Evolutionary conservation across 1,140 invertebrate species (phyloP).

Genomic region (Ceratina australensis): DNA sequence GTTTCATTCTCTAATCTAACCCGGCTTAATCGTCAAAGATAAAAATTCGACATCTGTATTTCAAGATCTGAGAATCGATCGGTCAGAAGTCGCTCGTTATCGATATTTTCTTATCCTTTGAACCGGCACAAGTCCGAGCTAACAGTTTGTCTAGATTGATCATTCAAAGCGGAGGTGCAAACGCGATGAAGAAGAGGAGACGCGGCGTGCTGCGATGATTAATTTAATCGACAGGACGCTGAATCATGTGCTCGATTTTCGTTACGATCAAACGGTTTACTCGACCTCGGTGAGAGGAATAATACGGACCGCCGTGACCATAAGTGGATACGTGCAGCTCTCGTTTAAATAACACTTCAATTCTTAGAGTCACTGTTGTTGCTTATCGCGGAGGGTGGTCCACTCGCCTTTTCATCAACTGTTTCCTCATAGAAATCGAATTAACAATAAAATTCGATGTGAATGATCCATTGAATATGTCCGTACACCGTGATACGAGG

Average conservation of each 20-base stretch:
- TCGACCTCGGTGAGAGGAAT: slow-evolving; percentile 29
- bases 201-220: slow-evolving; percentile 77
- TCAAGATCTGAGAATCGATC: no score
- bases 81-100: slow-evolving; percentile 2
- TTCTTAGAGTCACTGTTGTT: background rate
- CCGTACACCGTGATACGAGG: no score
- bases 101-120: slow-evolving; percentile 24
- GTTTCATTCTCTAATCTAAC: no score
- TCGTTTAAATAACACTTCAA: slow-evolving; percentile 4
- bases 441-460: no score
- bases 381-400: slow-evolving; percentile 3
- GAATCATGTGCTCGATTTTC: slow-evolving; percentile 49
- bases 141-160: no score
- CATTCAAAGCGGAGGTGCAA: background rate
- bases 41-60: no score
- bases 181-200: background rate
- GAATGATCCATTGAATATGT: no score
- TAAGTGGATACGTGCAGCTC: slow-evolving; percentile 29
- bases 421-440: no score
- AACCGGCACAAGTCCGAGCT: background rate
- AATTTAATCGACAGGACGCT: slow-evolving; percentile 52
- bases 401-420: background rate
- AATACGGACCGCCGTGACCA: slow-evolving; percentile 29
- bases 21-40: no score
- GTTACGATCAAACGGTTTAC: slow-evolving; percentile 35